Conservation (phyloP, 1,140 invertebrate species). For the Drosophila parabipectinata region DNA sequence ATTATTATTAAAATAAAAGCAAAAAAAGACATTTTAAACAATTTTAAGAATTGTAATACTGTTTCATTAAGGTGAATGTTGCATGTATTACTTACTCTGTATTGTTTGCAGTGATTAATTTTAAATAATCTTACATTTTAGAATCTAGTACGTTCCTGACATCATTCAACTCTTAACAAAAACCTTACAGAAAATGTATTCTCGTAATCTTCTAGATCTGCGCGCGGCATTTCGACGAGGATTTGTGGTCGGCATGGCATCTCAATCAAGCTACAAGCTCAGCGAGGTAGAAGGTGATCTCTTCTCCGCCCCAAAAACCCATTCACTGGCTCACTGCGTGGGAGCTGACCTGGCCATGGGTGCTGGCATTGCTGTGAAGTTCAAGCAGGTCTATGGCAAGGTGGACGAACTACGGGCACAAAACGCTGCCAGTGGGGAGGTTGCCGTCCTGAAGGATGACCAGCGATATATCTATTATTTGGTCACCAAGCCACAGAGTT, state of each 20-base stretch:
- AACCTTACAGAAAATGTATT: slow-evolving; percentile 40
- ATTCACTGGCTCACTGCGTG: slow-evolving; percentile 87
- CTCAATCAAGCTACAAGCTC: slow-evolving; percentile 28
- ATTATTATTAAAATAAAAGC: slow-evolving; percentile 50
- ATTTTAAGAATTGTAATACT: background rate
- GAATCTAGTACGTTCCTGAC: background rate
- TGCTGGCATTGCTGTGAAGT: slow-evolving; percentile 87
- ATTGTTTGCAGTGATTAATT: background rate
- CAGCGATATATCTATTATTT: slow-evolving; percentile 86
- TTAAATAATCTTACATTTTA: background rate
- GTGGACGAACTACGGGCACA: slow-evolving; percentile 78
- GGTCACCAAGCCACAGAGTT: slow-evolving; percentile 84
- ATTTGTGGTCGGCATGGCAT: slow-evolving; percentile 58
- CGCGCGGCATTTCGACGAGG: slow-evolving; percentile 55
- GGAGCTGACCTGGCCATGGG: slow-evolving; percentile 87
- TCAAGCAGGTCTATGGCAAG: slow-evolving; percentile 81
- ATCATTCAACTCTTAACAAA: slow-evolving; percentile 6
- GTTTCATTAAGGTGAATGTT: background rate
- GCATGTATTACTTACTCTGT: background rate
- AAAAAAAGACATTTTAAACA: slow-evolving; percentile 21
- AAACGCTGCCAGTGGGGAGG: slow-evolving; percentile 84
- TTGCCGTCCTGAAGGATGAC: slow-evolving; percentile 85
- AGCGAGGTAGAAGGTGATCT: slow-evolving; percentile 85
- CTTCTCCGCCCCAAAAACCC: slow-evolving; percentile 85
- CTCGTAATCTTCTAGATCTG: slow-evolving; percentile 67